Percentiles rank a stretch among this genome's conserved stretches.
phyloP scores from a whole-genome alignment of 2,888 invertebrate genomes.

The Aspidapion aeneum region DNA sequence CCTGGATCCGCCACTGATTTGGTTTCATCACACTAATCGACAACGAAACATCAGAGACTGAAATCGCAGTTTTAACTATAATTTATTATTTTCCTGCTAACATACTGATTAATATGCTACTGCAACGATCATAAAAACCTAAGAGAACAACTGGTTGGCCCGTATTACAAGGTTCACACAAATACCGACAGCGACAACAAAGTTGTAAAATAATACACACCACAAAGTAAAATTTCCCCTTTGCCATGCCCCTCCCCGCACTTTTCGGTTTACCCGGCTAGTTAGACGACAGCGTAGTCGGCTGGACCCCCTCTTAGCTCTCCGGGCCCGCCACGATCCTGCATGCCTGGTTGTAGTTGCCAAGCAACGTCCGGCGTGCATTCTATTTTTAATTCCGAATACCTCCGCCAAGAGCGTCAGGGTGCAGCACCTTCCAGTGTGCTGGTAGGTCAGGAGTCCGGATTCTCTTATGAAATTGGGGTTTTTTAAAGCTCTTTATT shows the following conservation, averaged over 20 bases:
- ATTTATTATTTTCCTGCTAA: too few species aligned
- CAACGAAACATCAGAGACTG: too few species aligned
- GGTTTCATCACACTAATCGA: too few species aligned
- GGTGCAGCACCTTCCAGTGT: slow-evolving; percentile 22
- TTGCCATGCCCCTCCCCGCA: neutral
- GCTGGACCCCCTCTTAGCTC: neutral
- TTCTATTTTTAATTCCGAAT: slow-evolving; percentile 19
- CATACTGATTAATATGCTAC: too few species aligned
- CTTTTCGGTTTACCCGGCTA: neutral
- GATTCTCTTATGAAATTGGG: neutral
- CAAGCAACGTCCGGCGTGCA: slow-evolving; percentile 7
- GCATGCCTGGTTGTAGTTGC: slow-evolving; percentile 7
- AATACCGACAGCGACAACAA: too few species aligned
- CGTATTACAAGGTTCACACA: too few species aligned
- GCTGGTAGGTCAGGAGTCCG: neutral
- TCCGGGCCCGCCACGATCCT: neutral
- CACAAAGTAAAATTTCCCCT: slow-evolving; percentile 8
- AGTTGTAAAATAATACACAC: too few species aligned
- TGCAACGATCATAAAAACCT: too few species aligned
- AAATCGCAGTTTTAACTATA: too few species aligned
- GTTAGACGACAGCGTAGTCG: neutral
- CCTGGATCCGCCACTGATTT: too few species aligned
- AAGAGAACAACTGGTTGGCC: too few species aligned
- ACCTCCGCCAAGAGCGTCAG: slow-evolving; percentile 23
- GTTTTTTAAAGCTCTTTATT: too few species aligned